Percentiles rank a stretch among this genome's conserved stretches.
These are phyloP conservation scores for Clanis bilineata DNA, from an alignment of 2,888 invertebrate species.

Conservation along the genomic window DNA sequence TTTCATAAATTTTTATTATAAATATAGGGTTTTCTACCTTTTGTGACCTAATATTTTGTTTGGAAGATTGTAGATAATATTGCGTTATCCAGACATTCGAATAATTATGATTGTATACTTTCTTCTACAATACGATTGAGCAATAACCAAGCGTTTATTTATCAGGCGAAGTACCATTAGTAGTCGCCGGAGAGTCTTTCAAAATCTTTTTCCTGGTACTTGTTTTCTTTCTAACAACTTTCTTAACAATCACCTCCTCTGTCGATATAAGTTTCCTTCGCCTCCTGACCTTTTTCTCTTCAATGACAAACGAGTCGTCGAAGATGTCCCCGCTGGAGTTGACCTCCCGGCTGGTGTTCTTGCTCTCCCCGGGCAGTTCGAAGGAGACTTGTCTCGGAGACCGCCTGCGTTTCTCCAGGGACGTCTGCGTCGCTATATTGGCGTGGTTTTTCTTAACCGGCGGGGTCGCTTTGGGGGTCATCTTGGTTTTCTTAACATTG, in stretches of 20 bases:
- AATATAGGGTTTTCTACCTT: no score
- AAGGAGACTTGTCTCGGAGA: slow-evolving; percentile 65
- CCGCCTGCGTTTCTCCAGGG: slow-evolving; percentile 47
- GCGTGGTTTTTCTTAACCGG: slow-evolving; percentile 64
- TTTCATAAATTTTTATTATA: no score
- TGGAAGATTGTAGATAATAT: no score
- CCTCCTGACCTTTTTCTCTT: slow-evolving; percentile 60
- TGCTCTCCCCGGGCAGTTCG: slow-evolving; percentile 51
- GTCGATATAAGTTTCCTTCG: slow-evolving; percentile 59
- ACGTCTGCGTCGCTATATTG: slow-evolving; percentile 72
- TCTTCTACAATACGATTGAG: background rate
- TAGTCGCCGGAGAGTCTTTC: slow-evolving; percentile 60
- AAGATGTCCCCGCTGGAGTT: slow-evolving; percentile 72
- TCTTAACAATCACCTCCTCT: slow-evolving; percentile 59
- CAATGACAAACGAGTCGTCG: slow-evolving; percentile 66
- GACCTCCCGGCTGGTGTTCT: slow-evolving; percentile 35
- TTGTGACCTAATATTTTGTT: no score
- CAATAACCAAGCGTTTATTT: slow-evolving; percentile 36
- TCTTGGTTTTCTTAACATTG: slow-evolving; percentile 59
- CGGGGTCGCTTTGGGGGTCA: slow-evolving; percentile 63
- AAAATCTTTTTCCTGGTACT: slow-evolving; percentile 59
- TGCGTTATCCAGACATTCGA: no score
- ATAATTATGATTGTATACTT: slow-evolving; percentile 16
- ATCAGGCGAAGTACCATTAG: slow-evolving; percentile 65
- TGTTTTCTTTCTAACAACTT: slow-evolving; percentile 63